Evolutionary conservation across 2,113 vertebrate genomes (phyloP).

Genomic region (Arenaria interpres): DNA sequence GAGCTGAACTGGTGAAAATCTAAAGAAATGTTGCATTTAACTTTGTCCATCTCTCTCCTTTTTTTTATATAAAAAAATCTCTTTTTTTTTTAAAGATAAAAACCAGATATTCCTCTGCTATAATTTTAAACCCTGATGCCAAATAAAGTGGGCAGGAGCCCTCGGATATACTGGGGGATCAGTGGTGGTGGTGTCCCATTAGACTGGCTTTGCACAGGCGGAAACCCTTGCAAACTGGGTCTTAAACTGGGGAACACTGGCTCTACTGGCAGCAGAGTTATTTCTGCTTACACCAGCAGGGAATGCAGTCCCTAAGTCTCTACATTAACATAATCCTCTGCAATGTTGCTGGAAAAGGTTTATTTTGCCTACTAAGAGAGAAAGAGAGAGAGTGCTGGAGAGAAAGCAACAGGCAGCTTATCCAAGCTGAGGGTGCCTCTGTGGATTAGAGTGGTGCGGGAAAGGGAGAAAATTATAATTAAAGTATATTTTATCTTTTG

Average conservation of each 20-base stretch:
- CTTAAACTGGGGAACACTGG: neutral
- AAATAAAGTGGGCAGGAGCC: too few relatives aligned
- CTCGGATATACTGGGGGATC: neutral
- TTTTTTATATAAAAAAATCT: too few relatives aligned
- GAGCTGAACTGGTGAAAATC: neutral
- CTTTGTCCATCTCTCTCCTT: neutral
- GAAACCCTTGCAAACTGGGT: neutral
- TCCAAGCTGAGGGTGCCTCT: neutral
- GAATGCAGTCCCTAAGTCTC: neutral
- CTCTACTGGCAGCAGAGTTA: neutral
- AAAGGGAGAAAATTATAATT: neutral
- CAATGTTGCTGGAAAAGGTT: neutral
- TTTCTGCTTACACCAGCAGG: neutral
- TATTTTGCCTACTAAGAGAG: neutral
- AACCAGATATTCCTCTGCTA: rapidly evolving
- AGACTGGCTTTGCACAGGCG: neutral
- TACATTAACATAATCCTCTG: neutral
- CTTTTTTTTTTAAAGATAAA: too few relatives aligned
- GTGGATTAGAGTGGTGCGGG: neutral
- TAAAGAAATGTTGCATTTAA: neutral
- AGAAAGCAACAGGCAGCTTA: slow-evolving; percentile 7
- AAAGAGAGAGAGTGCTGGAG: neutral
- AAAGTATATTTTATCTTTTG: neutral
- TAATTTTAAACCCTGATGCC: neutral
- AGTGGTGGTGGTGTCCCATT: too few relatives aligned